Evolutionary conservation across 2,888 invertebrate species (phyloP).

Genomic region (Dorcus hopei): DNA sequence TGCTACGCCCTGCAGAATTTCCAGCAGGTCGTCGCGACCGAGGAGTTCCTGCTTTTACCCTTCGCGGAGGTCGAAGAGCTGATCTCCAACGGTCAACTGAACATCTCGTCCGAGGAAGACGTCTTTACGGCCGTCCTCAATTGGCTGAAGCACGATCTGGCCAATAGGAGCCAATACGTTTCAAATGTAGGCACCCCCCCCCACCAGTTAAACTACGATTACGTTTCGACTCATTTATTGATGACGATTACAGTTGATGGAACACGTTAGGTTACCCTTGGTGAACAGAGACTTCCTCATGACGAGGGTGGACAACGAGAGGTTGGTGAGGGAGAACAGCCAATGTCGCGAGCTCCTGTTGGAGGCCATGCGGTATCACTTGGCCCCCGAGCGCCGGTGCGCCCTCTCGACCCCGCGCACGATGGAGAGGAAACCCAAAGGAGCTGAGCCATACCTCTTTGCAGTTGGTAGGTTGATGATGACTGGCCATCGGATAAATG

Average conservation of each 20-base stretch:
- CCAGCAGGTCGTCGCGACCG: slow-evolving; percentile 66
- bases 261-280: slow-evolving; percentile 62
- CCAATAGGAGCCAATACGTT: slow-evolving; percentile 57
- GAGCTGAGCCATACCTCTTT: slow-evolving; percentile 64
- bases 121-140: slow-evolving; percentile 64
- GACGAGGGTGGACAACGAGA: slow-evolving; percentile 64
- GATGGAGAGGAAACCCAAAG: slow-evolving; percentile 62
- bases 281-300: slow-evolving; percentile 65
- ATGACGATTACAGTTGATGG: slow-evolving; percentile 53
- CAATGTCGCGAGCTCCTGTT: slow-evolving; percentile 63
- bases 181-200: slow-evolving; percentile 50
- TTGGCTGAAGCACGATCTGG: slow-evolving; percentile 65
- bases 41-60: slow-evolving; percentile 66
- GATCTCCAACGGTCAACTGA: slow-evolving; percentile 63
- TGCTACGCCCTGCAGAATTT: slow-evolving; percentile 68
- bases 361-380: slow-evolving; percentile 70
- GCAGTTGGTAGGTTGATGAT: slow-evolving; percentile 51
- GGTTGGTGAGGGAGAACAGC: slow-evolving; percentile 60
- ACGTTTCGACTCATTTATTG: neutral
- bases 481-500: too few relatives aligned
- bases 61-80: slow-evolving; percentile 65
- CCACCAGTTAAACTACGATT: neutral
- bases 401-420: slow-evolving; percentile 61
- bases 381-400: slow-evolving; percentile 65
- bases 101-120: slow-evolving; percentile 65